Evolutionary conservation across 37 sponge, comb jelly and placozoan genomes (phyloP).

Genomic region (Ephydatia muelleri): DNA sequence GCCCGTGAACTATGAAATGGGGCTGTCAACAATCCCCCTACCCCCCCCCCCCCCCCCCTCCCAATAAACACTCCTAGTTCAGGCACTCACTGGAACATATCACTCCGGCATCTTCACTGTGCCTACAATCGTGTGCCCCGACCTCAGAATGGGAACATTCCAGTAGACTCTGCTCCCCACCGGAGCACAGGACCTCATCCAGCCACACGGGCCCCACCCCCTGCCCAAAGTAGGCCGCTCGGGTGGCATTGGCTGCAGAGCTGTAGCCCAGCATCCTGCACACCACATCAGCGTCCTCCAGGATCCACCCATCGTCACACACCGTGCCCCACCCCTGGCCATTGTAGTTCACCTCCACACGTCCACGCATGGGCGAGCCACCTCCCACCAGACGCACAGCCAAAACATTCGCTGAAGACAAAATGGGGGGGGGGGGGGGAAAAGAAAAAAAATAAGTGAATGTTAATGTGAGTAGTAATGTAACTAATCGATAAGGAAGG

Average conservation of each 20-base stretch:
- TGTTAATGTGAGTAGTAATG: no score
- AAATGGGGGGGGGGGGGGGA: not conserved
- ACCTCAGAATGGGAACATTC: slow-evolving; percentile 55
- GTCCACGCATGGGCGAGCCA: not conserved
- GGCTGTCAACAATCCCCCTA: not conserved
- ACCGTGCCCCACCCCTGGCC: slow-evolving; percentile 61
- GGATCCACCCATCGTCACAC: slow-evolving; percentile 61
- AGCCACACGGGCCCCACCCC: slow-evolving; percentile 57
- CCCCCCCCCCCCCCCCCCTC: no score
- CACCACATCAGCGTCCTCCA: slow-evolving; percentile 60
- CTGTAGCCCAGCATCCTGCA: slow-evolving; percentile 50
- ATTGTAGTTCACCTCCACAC: slow-evolving; percentile 69
- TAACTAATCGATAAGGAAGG: not conserved
- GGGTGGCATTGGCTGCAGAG: not conserved
- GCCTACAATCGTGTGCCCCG: slow-evolving; percentile 38
- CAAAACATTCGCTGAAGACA: not conserved
- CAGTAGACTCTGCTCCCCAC: slow-evolving; percentile 36
- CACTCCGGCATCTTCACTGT: slow-evolving; percentile 46
- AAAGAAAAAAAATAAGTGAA: no score
- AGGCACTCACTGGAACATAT: slow-evolving; percentile 38
- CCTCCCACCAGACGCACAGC: slow-evolving; percentile 10
- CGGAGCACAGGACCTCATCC: slow-evolving; percentile 44
- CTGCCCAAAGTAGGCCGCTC: slow-evolving; percentile 22
- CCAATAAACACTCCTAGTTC: not conserved
- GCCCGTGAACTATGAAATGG: not conserved